Evolutionary conservation across 1,140 invertebrate genomes (phyloP).

Genomic region (Drosophila murphyi): DNA sequence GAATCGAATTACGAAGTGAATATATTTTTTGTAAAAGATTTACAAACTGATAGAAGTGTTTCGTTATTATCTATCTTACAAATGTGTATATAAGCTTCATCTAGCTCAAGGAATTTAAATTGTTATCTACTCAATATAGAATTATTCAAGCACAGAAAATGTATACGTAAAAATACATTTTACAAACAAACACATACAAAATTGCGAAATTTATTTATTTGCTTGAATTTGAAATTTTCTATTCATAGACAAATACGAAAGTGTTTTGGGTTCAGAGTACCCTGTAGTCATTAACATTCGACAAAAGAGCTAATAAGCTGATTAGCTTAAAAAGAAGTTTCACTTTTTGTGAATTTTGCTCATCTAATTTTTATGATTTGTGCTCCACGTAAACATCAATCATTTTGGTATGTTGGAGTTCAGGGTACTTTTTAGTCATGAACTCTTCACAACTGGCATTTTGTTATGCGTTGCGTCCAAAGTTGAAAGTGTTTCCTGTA

Average conservation of each 20-base stretch:
- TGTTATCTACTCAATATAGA: neutral
- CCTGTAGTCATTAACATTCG: neutral
- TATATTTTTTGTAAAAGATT: too few species aligned
- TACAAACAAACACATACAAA: neutral
- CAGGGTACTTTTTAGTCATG: constrained; percentile 18
- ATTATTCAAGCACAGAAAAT: neutral
- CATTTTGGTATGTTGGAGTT: neutral
- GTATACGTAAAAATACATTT: neutral
- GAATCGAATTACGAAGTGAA: too few species aligned
- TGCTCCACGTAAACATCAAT: too few species aligned
- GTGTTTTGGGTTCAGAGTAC: neutral
- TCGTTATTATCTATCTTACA: too few species aligned
- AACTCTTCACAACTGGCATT: neutral
- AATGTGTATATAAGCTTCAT: too few species aligned
- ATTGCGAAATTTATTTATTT: neutral
- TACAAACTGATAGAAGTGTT: too few species aligned
- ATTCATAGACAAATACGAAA: neutral
- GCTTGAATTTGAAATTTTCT: neutral
- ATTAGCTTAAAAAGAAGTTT: too few species aligned
- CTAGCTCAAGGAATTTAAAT: neutral
- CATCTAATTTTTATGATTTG: too few species aligned
- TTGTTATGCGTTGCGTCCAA: constrained; percentile 29
- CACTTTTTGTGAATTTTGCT: too few species aligned
- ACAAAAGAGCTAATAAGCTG: neutral
- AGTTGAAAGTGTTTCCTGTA: constrained; percentile 75